Conservation (phyloP, 2,888 invertebrate species). For the Spatulosminthurus flaviceps region DNA sequence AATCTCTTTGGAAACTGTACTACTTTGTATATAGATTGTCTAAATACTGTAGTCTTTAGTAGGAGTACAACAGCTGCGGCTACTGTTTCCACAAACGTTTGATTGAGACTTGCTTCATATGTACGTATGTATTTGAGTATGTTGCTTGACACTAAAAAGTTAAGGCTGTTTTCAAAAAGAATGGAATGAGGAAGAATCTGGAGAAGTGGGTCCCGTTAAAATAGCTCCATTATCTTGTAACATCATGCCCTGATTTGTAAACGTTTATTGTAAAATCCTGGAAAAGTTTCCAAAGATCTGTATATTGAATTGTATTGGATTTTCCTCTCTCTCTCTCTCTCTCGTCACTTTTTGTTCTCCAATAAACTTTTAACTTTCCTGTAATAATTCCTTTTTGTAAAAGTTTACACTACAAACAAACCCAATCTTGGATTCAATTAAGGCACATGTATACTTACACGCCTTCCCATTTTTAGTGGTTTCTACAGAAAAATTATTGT, state of each 20-base stretch:
- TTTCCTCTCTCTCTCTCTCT: neutral
- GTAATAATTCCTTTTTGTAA: constrained; percentile 7
- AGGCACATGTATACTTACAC: neutral
- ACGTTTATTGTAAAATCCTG: neutral
- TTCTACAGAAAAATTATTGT: neutral
- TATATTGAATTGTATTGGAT: neutral
- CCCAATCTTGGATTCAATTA: constrained; percentile 10
- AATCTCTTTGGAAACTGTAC: neutral
- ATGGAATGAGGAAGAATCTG: constrained; percentile 43
- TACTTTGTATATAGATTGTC: neutral
- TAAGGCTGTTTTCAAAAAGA: neutral
- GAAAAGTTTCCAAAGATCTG: constrained; percentile 5
- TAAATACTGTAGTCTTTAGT: too few species aligned
- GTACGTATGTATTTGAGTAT: too few species aligned
- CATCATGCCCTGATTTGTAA: constrained; percentile 11
- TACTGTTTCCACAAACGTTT: neutral
- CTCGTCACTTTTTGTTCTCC: neutral
- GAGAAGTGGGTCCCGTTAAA: constrained; percentile 28
- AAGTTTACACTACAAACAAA: constrained; percentile 21
- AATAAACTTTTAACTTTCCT: neutral
- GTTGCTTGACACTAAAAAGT: neutral
- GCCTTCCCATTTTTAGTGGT: constrained; percentile 13
- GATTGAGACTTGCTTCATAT: constrained; percentile 26
- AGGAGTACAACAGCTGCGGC: constrained; percentile 24
- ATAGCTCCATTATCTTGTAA: neutral